A percentile compares a stretch with the other conserved stretches of the same genome.
Evolutionary conservation across 2,888 invertebrate species (phyloP).

Genomic region (Priocnemis perturbator): DNA sequence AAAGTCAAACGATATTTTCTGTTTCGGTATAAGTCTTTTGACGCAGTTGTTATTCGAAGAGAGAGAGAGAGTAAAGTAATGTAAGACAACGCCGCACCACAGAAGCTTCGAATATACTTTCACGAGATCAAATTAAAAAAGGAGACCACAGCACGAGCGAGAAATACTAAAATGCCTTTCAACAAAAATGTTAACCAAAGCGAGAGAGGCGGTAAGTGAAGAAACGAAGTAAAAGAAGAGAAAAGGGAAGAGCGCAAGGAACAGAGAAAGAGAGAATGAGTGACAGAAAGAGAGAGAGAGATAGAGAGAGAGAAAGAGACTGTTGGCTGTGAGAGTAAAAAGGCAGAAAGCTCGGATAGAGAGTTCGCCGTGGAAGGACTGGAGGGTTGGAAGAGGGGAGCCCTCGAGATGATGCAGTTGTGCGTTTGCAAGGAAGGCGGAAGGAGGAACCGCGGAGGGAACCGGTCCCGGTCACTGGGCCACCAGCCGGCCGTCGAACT

Average conservation of each 20-base stretch:
- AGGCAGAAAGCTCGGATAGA: conserved; percentile 20
- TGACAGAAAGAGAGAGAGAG: conserved; percentile 35
- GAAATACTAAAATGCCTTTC: background rate
- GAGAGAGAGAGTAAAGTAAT: too few relatives aligned
- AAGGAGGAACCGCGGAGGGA: conserved; percentile 75
- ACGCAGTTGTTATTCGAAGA: too few relatives aligned
- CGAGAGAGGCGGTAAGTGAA: conserved; percentile 29
- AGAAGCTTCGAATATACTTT: too few relatives aligned
- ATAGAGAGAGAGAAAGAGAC: conserved; percentile 26
- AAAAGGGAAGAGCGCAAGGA: conserved; percentile 31
- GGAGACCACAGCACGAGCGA: too few relatives aligned
- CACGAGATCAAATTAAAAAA: too few relatives aligned
- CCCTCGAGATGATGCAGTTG: conserved; percentile 73
- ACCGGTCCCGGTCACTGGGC: conserved; percentile 76
- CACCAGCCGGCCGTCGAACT: conserved; percentile 75
- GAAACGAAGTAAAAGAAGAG: conserved; percentile 21
- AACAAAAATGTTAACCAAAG: conserved; percentile 21
- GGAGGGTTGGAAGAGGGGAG: conserved; percentile 13
- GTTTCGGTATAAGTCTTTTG: too few relatives aligned
- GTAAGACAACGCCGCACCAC: too few relatives aligned
- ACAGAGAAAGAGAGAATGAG: conserved; percentile 41
- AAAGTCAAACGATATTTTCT: too few relatives aligned
- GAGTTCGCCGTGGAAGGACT: conserved; percentile 24
- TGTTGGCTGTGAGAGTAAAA: background rate
- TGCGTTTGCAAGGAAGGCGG: conserved; percentile 76